Evolutionary conservation across 2,113 vertebrate species (phyloP).

Genomic region (Nibea albiflora): DNA sequence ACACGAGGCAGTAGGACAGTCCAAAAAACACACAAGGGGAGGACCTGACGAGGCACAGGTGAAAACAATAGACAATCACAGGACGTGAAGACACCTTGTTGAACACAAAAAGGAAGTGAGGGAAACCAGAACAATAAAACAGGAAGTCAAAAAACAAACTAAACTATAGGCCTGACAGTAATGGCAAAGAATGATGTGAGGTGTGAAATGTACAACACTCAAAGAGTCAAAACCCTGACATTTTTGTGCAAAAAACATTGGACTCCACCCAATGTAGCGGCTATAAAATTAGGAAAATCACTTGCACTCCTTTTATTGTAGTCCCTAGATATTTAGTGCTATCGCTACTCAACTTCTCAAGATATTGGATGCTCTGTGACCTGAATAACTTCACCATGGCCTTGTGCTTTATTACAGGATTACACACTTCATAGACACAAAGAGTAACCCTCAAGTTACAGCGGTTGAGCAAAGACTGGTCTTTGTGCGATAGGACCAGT

Average conservation of each 20-base stretch:
- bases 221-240: not conserved
- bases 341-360: not conserved
- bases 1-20: too few relatives aligned
- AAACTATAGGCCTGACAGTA: not conserved
- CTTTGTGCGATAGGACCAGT: constrained; percentile 31
- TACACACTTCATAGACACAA: constrained; percentile 32
- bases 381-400: constrained; percentile 1
- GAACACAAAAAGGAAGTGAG: too few relatives aligned
- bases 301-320: constrained; percentile 6
- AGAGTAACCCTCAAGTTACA: constrained; percentile 15
- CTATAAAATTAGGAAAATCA: not conserved
- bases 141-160: too few relatives aligned
- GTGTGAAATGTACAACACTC: not conserved
- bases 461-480: constrained; percentile 3
- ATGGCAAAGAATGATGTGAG: not conserved
- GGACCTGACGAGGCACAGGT: too few relatives aligned
- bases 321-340: not conserved
- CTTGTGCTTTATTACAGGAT: constrained; percentile 32
- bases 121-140: too few relatives aligned
- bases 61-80: too few relatives aligned
- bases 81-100: too few relatives aligned
- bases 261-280: not conserved
- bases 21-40: too few relatives aligned
- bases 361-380: constrained; percentile 19
- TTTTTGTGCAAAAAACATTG: not conserved